Evolutionary conservation across 2,888 invertebrate species (phyloP).

Genomic region (Lasioglossum pauxillum): DNA sequence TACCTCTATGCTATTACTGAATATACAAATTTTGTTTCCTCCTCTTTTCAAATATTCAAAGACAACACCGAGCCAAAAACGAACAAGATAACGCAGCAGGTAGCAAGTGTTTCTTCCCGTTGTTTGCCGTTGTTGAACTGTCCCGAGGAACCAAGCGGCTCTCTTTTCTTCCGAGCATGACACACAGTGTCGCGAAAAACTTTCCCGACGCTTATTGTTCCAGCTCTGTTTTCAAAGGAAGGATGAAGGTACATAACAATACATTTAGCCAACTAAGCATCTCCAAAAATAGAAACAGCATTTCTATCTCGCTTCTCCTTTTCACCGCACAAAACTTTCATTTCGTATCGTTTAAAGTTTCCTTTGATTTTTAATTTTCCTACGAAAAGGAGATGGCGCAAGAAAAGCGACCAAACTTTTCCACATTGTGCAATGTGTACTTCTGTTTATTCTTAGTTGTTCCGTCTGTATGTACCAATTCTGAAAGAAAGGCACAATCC

Average conservation of each 20-base stretch:
- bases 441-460: neutral
- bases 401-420: neutral
- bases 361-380: slow-evolving; percentile 2
- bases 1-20: neutral
- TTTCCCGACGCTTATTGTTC: slow-evolving; percentile 3
- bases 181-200: neutral
- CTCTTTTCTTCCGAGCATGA: neutral
- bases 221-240: slow-evolving; percentile 11
- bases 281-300: slow-evolving; percentile 1
- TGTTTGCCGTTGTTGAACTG: slow-evolving; percentile 12
- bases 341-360: slow-evolving; percentile 4
- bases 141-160: neutral
- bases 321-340: neutral
- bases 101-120: slow-evolving; percentile 8
- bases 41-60: neutral
- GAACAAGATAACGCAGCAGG: neutral
- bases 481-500: neutral
- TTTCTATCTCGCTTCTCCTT: neutral
- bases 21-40: neutral
- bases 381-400: neutral
- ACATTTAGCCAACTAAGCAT: slow-evolving; percentile 9
- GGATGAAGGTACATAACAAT: neutral
- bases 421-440: neutral
- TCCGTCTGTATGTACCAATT: neutral
- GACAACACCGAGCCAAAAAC: neutral